Conservation (phyloP, 2,888 invertebrate genomes). For the Dryadula phaetusa region DNA sequence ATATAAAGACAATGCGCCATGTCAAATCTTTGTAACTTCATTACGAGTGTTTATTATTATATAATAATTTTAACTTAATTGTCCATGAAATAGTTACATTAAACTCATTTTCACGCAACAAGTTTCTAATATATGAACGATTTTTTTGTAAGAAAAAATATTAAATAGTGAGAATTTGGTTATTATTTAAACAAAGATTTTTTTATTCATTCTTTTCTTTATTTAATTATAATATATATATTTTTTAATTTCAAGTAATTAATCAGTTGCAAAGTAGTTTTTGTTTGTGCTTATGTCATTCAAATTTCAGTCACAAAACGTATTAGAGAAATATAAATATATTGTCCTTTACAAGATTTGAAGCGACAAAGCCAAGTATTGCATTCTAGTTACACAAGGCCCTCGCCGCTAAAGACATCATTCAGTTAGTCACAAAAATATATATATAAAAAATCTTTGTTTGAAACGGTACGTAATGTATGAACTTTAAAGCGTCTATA, state of each 20-base stretch:
- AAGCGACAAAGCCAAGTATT: not conserved
- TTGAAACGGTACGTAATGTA: not conserved
- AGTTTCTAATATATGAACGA: not conserved
- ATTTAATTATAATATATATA: no score
- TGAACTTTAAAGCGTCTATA: not conserved
- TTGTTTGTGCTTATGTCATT: not conserved
- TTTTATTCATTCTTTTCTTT: no score
- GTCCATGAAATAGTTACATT: not conserved
- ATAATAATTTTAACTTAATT: slow-evolving; percentile 3
- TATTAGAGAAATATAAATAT: not conserved
- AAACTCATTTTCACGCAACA: not conserved
- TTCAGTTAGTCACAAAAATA: slow-evolving; percentile 12
- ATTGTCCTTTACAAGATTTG: not conserved
- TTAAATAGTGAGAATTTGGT: not conserved
- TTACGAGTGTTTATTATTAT: slow-evolving; percentile 5
- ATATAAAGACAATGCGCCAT: not conserved
- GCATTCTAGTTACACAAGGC: slow-evolving; percentile 3
- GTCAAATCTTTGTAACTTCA: not conserved
- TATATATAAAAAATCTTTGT: not conserved
- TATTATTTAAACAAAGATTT: not conserved
- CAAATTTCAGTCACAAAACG: not conserved
- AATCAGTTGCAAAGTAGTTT: no score
- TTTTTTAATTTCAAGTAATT: no score
- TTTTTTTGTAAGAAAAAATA: not conserved
- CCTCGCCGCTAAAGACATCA: slow-evolving; percentile 1